Percentiles rank a stretch among this genome's conserved stretches.
These are phyloP conservation scores for Ascidia mentula DNA, from an alignment of 23 tunicate species.

Conservation along the genomic window DNA sequence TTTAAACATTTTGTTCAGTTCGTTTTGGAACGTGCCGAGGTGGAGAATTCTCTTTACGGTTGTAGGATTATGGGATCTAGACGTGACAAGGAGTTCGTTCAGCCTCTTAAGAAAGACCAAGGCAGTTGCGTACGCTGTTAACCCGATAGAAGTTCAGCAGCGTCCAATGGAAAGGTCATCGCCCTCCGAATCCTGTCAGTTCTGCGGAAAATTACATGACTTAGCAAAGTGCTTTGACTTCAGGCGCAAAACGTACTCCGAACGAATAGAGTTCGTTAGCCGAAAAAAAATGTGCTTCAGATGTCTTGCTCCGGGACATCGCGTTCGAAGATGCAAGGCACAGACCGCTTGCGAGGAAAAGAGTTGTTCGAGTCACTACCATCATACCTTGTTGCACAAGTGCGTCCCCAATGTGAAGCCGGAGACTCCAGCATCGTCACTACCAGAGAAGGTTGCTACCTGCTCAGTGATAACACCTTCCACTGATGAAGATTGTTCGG, in stretches of 20 bases:
- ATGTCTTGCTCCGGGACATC: not conserved
- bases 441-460: not conserved
- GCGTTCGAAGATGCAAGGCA: not conserved
- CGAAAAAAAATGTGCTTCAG: not conserved
- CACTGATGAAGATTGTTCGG: not conserved
- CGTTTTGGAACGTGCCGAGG: not conserved
- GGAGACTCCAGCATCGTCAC: not conserved
- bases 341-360: not conserved
- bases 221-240: constrained; percentile 8
- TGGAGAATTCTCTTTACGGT: constrained; percentile 5
- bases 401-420: not conserved
- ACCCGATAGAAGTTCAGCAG: not conserved
- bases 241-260: not conserved
- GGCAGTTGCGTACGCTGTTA: not conserved
- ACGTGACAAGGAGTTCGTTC: not conserved
- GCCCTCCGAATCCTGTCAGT: not conserved
- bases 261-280: constrained; percentile 2
- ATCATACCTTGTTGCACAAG: not conserved
- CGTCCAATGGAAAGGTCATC: not conserved
- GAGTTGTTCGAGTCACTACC: constrained; percentile 1
- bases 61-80: not conserved
- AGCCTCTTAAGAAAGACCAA: not conserved
- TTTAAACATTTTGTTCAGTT: constrained; percentile 10
- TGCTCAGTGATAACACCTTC: not conserved
- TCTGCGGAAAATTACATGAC: not conserved